Evolutionary conservation across 2,888 invertebrate species (phyloP).

Genomic region (Troilus luridus): DNA sequence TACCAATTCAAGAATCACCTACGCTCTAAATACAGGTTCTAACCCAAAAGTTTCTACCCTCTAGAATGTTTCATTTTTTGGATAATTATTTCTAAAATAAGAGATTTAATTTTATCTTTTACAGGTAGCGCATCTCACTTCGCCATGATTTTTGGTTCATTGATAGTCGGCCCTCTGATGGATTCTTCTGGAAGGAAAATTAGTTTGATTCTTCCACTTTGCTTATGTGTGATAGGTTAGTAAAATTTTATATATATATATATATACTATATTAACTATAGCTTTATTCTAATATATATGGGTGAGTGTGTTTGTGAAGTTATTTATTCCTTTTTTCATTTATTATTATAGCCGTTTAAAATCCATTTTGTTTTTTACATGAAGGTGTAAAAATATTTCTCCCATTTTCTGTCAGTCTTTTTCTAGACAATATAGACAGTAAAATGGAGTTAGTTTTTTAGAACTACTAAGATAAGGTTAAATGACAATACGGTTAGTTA

Average conservation of each 20-base stretch:
- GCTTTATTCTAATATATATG: neutral
- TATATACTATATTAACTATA: neutral
- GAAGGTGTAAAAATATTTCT: too few species aligned
- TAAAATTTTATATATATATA: neutral
- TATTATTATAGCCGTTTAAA: too few species aligned
- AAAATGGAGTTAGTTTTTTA: too few species aligned
- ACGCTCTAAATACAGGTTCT: neutral
- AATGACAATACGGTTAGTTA: too few species aligned
- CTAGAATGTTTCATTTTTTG: neutral
- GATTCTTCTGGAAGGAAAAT: conserved; percentile 50
- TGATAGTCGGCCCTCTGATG: conserved; percentile 42
- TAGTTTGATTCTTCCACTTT: conserved; percentile 39
- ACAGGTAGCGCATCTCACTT: conserved; percentile 53
- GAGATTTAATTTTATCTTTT: neutral
- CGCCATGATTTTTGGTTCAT: conserved; percentile 45
- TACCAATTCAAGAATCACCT: neutral
- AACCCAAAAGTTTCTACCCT: neutral
- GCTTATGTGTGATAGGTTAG: conserved; percentile 33
- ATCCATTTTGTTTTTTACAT: too few species aligned
- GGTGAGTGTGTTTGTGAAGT: too few species aligned
- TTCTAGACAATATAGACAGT: too few species aligned
- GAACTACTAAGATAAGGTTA: too few species aligned
- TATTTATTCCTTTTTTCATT: too few species aligned
- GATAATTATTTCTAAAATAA: neutral
- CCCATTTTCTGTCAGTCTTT: too few species aligned